These are phyloP conservation scores for Ciconia nigra DNA, from an alignment of 2,797 vertebrate genomes.

Conservation along the genomic window DNA sequence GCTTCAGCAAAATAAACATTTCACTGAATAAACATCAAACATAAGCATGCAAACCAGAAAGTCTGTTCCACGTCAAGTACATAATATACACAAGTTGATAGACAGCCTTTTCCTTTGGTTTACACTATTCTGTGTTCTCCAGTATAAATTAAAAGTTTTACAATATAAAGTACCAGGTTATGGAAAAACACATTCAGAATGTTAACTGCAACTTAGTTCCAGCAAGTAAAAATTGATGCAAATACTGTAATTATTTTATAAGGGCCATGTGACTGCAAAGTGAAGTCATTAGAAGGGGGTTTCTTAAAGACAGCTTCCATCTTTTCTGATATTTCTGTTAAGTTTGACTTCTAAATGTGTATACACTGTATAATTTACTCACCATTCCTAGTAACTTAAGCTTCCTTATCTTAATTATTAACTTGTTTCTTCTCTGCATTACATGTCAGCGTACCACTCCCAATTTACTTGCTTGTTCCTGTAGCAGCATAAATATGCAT, in stretches of 20 bases:
- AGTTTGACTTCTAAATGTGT: not conserved
- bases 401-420: not conserved
- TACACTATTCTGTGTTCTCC: not conserved
- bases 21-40: not conserved
- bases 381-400: not conserved
- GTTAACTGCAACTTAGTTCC: not conserved
- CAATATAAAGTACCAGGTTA: not conserved
- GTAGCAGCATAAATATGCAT: not conserved
- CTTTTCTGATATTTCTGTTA: not conserved
- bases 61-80: not conserved
- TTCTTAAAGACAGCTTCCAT: not conserved
- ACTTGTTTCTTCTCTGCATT: not conserved
- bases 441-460: not conserved
- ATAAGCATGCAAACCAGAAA: not conserved
- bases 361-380: not conserved
- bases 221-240: not conserved
- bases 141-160: not conserved
- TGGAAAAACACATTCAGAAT: not conserved
- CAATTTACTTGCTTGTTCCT: not conserved
- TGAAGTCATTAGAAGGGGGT: not conserved
- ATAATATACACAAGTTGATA: not conserved
- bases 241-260: not conserved
- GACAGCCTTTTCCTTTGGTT: not conserved
- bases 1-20: conserved; percentile 14
- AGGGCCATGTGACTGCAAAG: not conserved